Base-by-base conservation (phyloP, 2,888 invertebrate species). In the Heteromurus nitidus region DNA sequence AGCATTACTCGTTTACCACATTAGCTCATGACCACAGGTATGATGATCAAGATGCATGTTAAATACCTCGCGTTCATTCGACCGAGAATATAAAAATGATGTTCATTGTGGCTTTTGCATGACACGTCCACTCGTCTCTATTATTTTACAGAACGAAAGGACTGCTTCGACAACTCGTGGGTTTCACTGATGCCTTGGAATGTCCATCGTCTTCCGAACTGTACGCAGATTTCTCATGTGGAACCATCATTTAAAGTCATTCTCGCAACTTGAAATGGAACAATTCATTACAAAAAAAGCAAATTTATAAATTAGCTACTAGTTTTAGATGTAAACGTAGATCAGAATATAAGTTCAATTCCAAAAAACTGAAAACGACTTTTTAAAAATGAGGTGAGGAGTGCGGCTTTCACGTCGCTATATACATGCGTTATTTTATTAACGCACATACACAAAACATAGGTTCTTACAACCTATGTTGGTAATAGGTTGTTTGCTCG, bases 11-110 rank as follows among this genome's bases (percentile, higher is more conserved):
- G n/a, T 88, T 89, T 83, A 89, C 89, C 82, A 87, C 88, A 80
- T 86, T 90, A 47, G 88, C 89, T 65, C 89, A 89, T 82, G 88
- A 88, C 86, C 87, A 88, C 81, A 84, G 89, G 90, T 90, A 89
- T 26, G 18, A n/a, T 28, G 11, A 60, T 22, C 31, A 58, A n/a
- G n/a, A n/a, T n/a, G n/a, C n/a, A n/a, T n/a, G n/a, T n/a, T n/a
- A n/a, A n/a, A n/a, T n/a, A n/a, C n/a, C n/a, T n/a, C n/a, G n/a
- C n/a, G n/a, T n/a, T n/a, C n/a, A n/a, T n/a, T n/a, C n/a, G n/a
- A n/a, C n/a, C n/a, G n/a, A n/a, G n/a, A n/a, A n/a, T n/a, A n/a
- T n/a, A n/a, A n/a, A n/a, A n/a, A n/a, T n/a, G n/a, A n/a, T n/a
- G n/a, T n/a, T n/a, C n/a, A n/a, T n/a, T n/a, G n/a, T n/a, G n/a